Evolutionary conservation across 2,888 invertebrate species (phyloP).

Genomic region (Polydrusus cervinus): DNA sequence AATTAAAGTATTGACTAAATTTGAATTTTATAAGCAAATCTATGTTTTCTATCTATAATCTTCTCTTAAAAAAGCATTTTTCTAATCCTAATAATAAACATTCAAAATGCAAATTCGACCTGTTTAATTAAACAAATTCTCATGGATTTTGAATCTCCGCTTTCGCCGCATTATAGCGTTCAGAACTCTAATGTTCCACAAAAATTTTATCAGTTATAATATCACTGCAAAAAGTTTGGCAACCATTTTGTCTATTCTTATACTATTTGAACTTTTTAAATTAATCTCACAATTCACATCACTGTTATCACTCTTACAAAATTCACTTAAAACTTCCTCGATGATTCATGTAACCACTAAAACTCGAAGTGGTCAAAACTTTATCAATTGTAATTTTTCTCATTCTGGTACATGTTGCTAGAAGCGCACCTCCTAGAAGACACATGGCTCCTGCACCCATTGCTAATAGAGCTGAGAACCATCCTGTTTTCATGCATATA

Average conservation of each 20-base stretch:
- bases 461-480: slow-evolving; percentile 73
- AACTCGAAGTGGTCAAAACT: slow-evolving; percentile 65
- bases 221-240: too few species aligned
- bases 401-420: slow-evolving; percentile 85
- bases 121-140: too few species aligned
- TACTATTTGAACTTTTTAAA: neutral
- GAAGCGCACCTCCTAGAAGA: slow-evolving; percentile 81
- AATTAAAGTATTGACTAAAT: too few species aligned
- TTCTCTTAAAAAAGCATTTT: too few species aligned
- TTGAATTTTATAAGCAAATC: too few species aligned
- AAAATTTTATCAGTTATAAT: neutral
- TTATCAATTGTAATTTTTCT: slow-evolving; percentile 74
- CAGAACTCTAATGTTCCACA: neutral
- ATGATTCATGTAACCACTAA: slow-evolving; percentile 71
- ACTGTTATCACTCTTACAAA: neutral
- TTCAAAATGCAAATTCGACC: too few species aligned
- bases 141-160: too few species aligned
- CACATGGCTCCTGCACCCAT: slow-evolving; percentile 75
- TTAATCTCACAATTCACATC: slow-evolving; percentile 5
- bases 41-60: too few species aligned
- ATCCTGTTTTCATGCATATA: slow-evolving; percentile 72
- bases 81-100: too few species aligned
- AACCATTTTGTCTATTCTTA: slow-evolving; percentile 2
- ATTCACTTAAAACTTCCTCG: slow-evolving; percentile 69
- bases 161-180: too few species aligned